phyloP scores from a whole-genome alignment of 2,797 vertebrate species.

The Cebuella pygmaea region DNA sequence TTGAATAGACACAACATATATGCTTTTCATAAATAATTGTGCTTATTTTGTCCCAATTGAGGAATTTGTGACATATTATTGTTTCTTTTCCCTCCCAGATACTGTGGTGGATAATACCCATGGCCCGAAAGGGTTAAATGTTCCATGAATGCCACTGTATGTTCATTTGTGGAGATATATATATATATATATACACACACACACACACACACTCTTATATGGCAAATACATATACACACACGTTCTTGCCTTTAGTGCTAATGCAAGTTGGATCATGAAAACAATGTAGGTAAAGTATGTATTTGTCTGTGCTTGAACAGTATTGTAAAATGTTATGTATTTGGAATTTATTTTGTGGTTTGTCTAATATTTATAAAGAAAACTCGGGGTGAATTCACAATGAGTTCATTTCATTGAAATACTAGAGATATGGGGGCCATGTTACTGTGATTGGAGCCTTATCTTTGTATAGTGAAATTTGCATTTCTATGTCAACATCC shows the following conservation, averaged over 20 bases:
- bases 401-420: slow-evolving; percentile 85
- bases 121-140: slow-evolving; percentile 43
- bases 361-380: slow-evolving; percentile 90
- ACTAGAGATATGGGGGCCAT: slow-evolving; percentile 83
- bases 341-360: slow-evolving; percentile 87
- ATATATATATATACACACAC: slow-evolving; percentile 64
- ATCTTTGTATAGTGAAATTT: slow-evolving; percentile 98
- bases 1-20: slow-evolving; percentile 43
- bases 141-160: slow-evolving; percentile 57
- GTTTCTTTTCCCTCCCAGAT: slow-evolving; percentile 41
- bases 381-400: slow-evolving; percentile 92
- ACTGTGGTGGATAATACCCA: slow-evolving; percentile 26
- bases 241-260: slow-evolving; percentile 71
- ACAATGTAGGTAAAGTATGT: slow-evolving; percentile 88
- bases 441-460: slow-evolving; percentile 94
- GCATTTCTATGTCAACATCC: slow-evolving; percentile 96
- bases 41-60: slow-evolving; percentile 45
- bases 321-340: slow-evolving; percentile 87
- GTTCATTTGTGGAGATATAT: slow-evolving; percentile 39
- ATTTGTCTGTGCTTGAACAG: slow-evolving; percentile 87
- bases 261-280: slow-evolving; percentile 78
- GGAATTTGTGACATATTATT: slow-evolving; percentile 32
- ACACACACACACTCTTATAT: slow-evolving; percentile 56
- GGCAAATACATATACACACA: slow-evolving; percentile 71
- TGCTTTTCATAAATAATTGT: slow-evolving; percentile 40